phyloP scores from a whole-genome alignment of 2,888 invertebrate genomes.

The Willowsia nigromaculata region DNA sequence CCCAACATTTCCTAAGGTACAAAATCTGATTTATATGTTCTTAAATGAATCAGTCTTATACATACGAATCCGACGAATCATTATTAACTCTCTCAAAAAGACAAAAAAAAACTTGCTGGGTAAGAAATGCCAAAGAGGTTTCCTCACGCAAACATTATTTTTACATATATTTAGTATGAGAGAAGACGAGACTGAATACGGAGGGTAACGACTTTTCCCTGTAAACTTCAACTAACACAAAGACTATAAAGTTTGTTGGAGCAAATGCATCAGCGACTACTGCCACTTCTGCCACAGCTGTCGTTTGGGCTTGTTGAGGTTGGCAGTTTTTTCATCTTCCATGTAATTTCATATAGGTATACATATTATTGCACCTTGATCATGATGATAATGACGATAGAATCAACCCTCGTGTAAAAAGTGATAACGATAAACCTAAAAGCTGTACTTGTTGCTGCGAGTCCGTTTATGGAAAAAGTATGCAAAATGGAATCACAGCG shows the following conservation, averaged over 20 bases:
- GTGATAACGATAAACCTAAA: constrained; percentile 31
- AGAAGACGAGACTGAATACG: constrained; percentile 53
- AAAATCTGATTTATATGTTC: not conserved
- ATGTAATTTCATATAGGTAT: constrained; percentile 11
- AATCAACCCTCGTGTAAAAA: constrained; percentile 43
- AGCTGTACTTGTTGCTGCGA: constrained; percentile 29
- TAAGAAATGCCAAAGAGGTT: constrained; percentile 57
- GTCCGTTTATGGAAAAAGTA: constrained; percentile 68
- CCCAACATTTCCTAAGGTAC: not conserved
- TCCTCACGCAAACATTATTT: constrained; percentile 65
- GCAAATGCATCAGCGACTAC: constrained; percentile 15
- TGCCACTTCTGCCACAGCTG: constrained; percentile 39
- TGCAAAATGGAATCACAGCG: constrained; percentile 59
- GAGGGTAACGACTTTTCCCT: constrained; percentile 71
- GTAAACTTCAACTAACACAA: not conserved
- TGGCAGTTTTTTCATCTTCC: constrained; percentile 36
- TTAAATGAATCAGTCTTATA: constrained; percentile 16
- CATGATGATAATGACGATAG: constrained; percentile 26
- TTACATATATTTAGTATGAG: constrained; percentile 37
- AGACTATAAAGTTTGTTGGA: constrained; percentile 24
- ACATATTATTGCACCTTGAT: constrained; percentile 51
- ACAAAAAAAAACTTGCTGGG: constrained; percentile 58
- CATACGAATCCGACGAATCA: constrained; percentile 13
- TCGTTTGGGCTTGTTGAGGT: constrained; percentile 49
- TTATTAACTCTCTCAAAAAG: constrained; percentile 25